Conservation (phyloP, 2,113 vertebrate species). For the Python bivittatus region DNA sequence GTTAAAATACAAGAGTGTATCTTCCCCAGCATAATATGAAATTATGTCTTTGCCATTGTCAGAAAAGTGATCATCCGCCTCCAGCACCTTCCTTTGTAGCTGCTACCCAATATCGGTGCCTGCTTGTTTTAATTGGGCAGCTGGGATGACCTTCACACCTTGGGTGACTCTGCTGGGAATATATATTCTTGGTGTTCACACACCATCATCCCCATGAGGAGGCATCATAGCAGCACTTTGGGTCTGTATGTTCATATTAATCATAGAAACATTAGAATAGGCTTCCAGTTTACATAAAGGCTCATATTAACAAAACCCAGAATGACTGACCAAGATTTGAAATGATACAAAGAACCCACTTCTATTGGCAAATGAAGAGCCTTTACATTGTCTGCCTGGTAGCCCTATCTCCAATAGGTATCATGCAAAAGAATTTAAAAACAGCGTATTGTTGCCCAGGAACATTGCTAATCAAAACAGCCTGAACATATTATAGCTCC, state of each 20-base stretch:
- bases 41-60: background rate
- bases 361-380: background rate
- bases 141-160: background rate
- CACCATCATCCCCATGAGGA: background rate
- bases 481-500: background rate
- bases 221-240: background rate
- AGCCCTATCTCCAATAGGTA: conserved; percentile 18
- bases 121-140: background rate
- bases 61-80: background rate
- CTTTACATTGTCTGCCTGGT: conserved; percentile 3
- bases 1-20: background rate
- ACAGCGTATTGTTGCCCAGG: conserved; percentile 4
- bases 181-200: background rate
- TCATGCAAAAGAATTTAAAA: background rate
- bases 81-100: background rate
- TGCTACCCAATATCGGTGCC: background rate
- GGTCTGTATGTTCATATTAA: background rate
- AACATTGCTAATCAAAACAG: background rate
- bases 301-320: background rate
- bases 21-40: background rate
- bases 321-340: conserved; percentile 20
- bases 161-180: background rate
- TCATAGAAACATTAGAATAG: background rate
- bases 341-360: background rate
- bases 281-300: background rate